Evolutionary conservation across 1,140 invertebrate species (phyloP).

Genomic region (Drosophila takahashii): DNA sequence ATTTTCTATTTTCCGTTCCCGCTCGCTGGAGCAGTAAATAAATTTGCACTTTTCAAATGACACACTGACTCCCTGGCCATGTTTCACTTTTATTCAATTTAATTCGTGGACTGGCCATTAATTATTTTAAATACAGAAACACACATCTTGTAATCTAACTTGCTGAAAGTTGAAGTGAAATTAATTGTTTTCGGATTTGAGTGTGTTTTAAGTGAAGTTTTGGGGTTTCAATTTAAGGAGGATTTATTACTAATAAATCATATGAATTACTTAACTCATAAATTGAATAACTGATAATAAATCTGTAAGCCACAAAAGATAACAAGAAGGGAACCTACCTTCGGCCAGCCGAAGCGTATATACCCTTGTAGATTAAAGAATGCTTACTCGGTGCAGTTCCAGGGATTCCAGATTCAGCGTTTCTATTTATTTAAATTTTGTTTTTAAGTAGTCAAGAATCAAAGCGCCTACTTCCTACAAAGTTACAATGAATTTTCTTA

Average conservation of each 20-base stretch:
- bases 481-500: too few species aligned
- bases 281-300: neutral
- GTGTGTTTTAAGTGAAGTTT: neutral
- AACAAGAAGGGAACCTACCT: too few species aligned
- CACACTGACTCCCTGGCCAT: constrained; percentile 15
- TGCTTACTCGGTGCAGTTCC: too few species aligned
- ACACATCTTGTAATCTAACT: neutral
- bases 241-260: neutral
- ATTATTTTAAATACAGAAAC: constrained; percentile 26
- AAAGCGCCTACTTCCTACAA: too few species aligned
- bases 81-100: constrained; percentile 46
- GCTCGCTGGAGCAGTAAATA: constrained; percentile 35
- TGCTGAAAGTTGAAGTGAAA: constrained; percentile 1
- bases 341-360: too few species aligned
- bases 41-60: constrained; percentile 44
- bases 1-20: neutral
- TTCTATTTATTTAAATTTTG: too few species aligned
- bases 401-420: too few species aligned
- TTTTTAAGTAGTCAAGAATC: too few species aligned
- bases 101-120: neutral
- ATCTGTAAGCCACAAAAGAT: neutral
- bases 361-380: too few species aligned
- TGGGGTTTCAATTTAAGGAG: neutral
- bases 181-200: neutral
- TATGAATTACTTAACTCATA: neutral